Evolutionary conservation across 2,113 vertebrate species (phyloP).

Genomic region (Arenaria interpres): DNA sequence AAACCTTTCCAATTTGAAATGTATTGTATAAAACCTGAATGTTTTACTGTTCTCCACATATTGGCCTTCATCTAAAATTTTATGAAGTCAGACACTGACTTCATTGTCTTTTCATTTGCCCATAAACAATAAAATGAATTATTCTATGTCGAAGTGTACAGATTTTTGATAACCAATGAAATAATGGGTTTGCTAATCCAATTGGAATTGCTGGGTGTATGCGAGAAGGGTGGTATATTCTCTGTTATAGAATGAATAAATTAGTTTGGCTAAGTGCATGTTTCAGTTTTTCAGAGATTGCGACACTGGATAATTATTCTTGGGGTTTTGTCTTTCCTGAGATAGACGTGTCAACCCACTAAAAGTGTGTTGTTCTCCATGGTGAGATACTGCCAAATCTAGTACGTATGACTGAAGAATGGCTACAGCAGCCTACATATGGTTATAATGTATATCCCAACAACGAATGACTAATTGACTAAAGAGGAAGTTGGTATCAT

Average conservation of each 20-base stretch:
- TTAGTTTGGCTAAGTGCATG: background rate
- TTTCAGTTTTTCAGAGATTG: background rate
- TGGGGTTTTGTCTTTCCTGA: background rate
- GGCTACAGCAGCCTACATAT: background rate
- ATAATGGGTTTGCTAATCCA: background rate
- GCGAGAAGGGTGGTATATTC: background rate
- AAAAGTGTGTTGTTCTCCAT: background rate
- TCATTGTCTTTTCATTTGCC: background rate
- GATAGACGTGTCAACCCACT: background rate
- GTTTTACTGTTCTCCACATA: background rate
- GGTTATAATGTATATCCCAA: background rate
- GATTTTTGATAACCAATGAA: background rate
- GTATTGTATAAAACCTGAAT: background rate
- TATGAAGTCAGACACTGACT: constrained; percentile 7
- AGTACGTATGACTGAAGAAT: background rate
- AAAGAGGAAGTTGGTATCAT: background rate
- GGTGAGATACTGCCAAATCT: background rate
- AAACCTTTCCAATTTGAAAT: background rate
- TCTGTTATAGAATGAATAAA: background rate
- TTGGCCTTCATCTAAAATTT: background rate
- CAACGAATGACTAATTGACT: background rate
- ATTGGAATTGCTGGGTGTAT: background rate
- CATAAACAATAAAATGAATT: background rate
- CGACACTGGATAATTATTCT: background rate
- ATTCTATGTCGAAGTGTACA: background rate